These are phyloP conservation scores for Macheiramphus alcinus DNA, from an alignment of 2,113 vertebrate genomes.

Conservation along the genomic window DNA sequence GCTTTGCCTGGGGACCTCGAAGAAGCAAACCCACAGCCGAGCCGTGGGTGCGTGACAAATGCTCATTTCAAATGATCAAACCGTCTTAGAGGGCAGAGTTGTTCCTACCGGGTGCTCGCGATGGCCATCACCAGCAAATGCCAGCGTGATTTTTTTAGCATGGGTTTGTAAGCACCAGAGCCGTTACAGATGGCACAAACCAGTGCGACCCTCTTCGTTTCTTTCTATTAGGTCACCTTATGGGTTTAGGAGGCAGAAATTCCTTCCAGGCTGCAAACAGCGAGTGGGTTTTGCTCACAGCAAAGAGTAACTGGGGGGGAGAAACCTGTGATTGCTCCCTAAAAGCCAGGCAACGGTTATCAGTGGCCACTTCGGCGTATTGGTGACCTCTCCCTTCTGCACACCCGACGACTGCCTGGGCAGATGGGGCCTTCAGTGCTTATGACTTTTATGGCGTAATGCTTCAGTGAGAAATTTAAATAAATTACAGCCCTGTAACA, in stretches of 20 bases:
- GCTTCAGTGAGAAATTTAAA: not conserved
- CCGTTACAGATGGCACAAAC: not conserved
- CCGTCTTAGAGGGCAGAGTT: not conserved
- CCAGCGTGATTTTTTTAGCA: rapidly evolving
- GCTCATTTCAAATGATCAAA: not conserved
- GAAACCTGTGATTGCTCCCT: not conserved
- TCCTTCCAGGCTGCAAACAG: not conserved
- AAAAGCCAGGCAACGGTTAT: not conserved
- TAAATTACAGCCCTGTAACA: not conserved
- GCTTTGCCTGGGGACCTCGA: constrained; percentile 38
- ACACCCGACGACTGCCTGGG: not conserved
- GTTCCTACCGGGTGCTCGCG: rapidly evolving
- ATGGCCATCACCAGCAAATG: not conserved
- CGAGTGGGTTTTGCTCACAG: not conserved
- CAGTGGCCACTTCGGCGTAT: not conserved
- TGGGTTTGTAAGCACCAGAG: not conserved
- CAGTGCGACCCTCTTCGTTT: not conserved
- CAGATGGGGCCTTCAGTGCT: not conserved
- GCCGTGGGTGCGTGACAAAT: not conserved
- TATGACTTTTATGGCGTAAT: not conserved
- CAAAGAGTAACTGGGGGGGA: not conserved
- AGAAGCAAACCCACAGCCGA: not conserved
- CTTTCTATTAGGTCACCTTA: not conserved
- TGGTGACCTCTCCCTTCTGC: not conserved
- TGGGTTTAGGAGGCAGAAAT: not conserved